Conservation (phyloP, 2,888 invertebrate genomes). For the Rugalucina vietnamica region DNA sequence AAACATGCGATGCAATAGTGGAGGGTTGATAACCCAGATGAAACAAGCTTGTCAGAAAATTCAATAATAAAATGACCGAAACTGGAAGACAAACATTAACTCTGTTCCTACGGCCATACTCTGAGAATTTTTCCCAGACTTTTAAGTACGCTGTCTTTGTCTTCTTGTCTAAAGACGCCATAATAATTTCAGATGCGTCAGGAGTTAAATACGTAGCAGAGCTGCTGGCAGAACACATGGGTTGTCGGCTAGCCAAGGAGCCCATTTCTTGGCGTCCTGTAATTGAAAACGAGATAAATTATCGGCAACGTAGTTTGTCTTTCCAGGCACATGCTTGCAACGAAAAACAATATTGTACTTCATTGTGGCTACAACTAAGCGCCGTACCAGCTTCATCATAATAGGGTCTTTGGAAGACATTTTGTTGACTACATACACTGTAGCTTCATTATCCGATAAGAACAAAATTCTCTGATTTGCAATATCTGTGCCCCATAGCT, state of each 20-base stretch:
- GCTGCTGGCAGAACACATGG: neutral
- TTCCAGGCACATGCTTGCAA: neutral
- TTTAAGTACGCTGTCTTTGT: neutral
- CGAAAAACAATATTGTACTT: neutral
- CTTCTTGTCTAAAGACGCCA: neutral
- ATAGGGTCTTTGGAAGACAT: neutral
- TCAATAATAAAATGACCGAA: neutral
- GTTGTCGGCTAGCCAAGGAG: neutral
- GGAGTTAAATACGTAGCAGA: neutral
- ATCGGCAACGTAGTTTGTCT: neutral
- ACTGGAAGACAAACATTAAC: neutral
- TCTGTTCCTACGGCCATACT: neutral
- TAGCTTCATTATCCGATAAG: constrained; percentile 49
- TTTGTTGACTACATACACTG: constrained; percentile 18
- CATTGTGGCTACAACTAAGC: neutral
- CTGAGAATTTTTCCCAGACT: neutral
- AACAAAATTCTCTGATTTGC: constrained; percentile 27
- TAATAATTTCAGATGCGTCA: neutral
- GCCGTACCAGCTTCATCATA: neutral
- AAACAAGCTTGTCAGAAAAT: neutral
- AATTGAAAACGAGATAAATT: neutral
- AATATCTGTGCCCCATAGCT: constrained; percentile 25
- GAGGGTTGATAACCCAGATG: neutral
- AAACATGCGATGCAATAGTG: neutral
- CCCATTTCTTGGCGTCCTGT: neutral